A percentile compares a stretch with the other conserved stretches of the same genome.
Evolutionary conservation across 2,888 invertebrate genomes (phyloP).

Genomic region (Vannuccia rotundouncinata): DNA sequence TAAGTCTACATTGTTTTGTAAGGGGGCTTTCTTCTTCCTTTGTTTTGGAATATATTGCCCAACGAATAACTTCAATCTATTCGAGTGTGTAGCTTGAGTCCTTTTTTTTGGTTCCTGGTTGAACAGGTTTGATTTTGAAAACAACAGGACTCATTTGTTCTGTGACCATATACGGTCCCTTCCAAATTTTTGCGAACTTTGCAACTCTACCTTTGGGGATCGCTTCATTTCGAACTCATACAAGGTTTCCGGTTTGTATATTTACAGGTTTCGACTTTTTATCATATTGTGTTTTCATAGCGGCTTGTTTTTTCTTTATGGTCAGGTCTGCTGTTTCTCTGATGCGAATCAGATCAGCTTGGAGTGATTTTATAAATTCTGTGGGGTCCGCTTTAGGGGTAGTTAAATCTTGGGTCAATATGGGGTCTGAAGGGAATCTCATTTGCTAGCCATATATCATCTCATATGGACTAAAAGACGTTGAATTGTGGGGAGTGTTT

Average conservation of each 20-base stretch:
- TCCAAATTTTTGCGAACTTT: background rate
- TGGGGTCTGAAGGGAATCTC: background rate
- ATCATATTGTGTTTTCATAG: background rate
- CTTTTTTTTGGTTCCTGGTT: background rate
- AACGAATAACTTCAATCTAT: background rate
- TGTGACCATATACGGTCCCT: background rate
- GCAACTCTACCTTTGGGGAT: background rate
- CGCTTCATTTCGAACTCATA: background rate
- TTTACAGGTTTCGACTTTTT: background rate
- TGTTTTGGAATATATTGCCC: background rate
- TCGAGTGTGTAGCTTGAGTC: background rate
- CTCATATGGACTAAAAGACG: background rate
- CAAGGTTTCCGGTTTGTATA: background rate
- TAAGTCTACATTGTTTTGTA: background rate
- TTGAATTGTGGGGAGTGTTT: background rate
- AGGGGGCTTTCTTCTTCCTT: background rate
- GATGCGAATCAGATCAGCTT: background rate
- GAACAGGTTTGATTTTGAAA: conserved; percentile 10
- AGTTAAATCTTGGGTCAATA: background rate
- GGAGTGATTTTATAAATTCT: background rate
- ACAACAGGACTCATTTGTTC: background rate
- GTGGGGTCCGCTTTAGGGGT: background rate
- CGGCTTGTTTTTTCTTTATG: background rate
- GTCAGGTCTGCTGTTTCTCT: background rate
- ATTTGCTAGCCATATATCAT: background rate